phyloP scores from a whole-genome alignment of 2,113 vertebrate genomes.

The Noctilio leporinus region DNA sequence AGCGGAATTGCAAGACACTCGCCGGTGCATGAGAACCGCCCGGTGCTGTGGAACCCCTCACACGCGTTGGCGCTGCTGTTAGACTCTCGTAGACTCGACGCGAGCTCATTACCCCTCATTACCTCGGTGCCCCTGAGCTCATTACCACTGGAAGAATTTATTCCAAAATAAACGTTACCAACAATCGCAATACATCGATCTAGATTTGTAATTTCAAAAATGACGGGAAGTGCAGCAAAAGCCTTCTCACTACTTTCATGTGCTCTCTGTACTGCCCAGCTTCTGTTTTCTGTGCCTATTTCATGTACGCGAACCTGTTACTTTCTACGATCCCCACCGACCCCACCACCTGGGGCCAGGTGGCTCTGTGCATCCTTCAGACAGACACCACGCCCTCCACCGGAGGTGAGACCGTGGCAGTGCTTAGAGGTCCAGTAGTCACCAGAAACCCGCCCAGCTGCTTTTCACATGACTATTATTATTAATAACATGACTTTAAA shows the following conservation, averaged over 20 bases:
- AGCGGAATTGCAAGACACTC: too few relatives aligned
- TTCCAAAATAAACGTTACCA: background rate
- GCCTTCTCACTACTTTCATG: background rate
- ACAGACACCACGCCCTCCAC: rapidly evolving
- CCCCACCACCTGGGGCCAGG: background rate
- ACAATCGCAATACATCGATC: background rate
- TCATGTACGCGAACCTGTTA: rapidly evolving
- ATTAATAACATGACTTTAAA: background rate
- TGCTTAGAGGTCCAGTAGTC: rapidly evolving
- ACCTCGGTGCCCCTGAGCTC: too few relatives aligned
- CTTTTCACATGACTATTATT: background rate
- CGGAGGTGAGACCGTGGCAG: background rate
- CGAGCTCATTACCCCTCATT: background rate
- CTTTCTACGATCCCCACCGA: rapidly evolving
- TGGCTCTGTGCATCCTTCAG: background rate
- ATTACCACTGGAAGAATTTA: background rate
- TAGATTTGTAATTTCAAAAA: background rate
- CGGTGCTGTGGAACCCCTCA: background rate
- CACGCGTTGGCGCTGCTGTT: rapidly evolving
- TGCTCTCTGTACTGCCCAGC: rapidly evolving
- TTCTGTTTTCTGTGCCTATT: background rate
- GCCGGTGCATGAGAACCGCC: background rate
- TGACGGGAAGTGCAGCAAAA: background rate
- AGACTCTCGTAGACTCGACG: background rate
- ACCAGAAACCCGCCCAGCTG: background rate